Percentiles rank a stretch among this genome's conserved stretches.
Evolutionary conservation across 2,113 vertebrate species (phyloP).

Genomic region (Heloderma charlesbogerti): DNA sequence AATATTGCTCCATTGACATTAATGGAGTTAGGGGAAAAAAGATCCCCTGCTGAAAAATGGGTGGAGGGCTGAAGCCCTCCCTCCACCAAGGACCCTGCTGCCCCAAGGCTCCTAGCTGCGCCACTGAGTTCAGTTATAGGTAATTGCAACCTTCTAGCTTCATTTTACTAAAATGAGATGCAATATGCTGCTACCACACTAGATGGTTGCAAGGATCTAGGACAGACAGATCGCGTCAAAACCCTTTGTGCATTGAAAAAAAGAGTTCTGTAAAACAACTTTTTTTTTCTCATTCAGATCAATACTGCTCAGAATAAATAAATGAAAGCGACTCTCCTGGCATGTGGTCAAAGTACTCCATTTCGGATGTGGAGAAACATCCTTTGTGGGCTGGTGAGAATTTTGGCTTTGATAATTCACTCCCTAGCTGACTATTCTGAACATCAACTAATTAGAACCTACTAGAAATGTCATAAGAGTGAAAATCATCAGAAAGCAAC

Average conservation of each 20-base stretch:
- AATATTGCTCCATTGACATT: too few species aligned
- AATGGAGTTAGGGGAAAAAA: too few species aligned
- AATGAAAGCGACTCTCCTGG: not conserved
- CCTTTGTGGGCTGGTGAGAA: not conserved
- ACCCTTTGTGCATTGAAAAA: not conserved
- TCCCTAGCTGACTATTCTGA: slow-evolving; percentile 7
- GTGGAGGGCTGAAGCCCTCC: too few species aligned
- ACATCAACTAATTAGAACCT: not conserved
- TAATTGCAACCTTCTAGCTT: not conserved
- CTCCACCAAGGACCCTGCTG: too few species aligned
- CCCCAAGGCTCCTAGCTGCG: too few species aligned
- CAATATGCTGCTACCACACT: not conserved
- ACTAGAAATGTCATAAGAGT: not conserved
- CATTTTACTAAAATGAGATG: not conserved
- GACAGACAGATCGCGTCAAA: not conserved
- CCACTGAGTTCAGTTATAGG: not conserved
- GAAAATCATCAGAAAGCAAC: not conserved
- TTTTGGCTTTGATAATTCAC: not conserved
- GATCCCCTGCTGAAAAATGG: too few species aligned
- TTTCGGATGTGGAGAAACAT: not conserved
- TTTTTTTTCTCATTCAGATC: not conserved
- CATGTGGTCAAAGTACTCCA: not conserved
- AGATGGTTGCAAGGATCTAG: not conserved
- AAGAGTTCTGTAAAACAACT: not conserved
- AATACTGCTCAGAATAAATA: not conserved